Evolutionary conservation across 2,888 invertebrate genomes (phyloP).

Genomic region (Ormyrus thymus): DNA sequence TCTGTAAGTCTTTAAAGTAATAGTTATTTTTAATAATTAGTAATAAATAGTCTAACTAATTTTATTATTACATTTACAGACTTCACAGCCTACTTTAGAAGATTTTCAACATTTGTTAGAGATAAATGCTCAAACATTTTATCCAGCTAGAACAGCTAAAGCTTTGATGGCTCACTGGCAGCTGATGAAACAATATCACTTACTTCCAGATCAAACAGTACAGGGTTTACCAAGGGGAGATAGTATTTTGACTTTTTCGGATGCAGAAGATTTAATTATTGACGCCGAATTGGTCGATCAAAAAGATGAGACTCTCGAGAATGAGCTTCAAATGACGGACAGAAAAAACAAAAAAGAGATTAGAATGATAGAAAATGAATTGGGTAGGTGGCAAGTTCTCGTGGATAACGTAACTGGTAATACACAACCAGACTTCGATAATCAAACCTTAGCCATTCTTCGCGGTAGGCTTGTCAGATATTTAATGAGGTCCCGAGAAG

Average conservation of each 20-base stretch:
- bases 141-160: conserved; percentile 90
- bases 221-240: conserved; percentile 80
- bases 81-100: conserved; percentile 83
- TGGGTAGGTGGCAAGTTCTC: conserved; percentile 93
- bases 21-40: not conserved
- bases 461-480: conserved; percentile 94
- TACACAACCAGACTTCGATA: conserved; percentile 91
- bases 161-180: conserved; percentile 93
- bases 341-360: conserved; percentile 90
- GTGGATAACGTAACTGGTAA: conserved; percentile 93
- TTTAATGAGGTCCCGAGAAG: conserved; percentile 94
- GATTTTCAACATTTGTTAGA: conserved; percentile 90
- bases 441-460: conserved; percentile 93
- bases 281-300: conserved; percentile 89
- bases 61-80: conserved; percentile 74
- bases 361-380: conserved; percentile 90
- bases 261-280: conserved; percentile 92
- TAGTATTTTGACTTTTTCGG: conserved; percentile 86
- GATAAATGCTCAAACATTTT: conserved; percentile 90
- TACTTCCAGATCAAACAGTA: conserved; percentile 92
- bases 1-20: conserved; percentile 72
- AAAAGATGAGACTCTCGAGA: conserved; percentile 87
- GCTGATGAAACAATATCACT: conserved; percentile 91
- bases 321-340: conserved; percentile 85
- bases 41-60: conserved; percentile 1